Evolutionary conservation across 2,888 invertebrate species (phyloP), one percentile per base, ranked within the genome.

Genomic region (Ichneumoninae sp.): DNA sequence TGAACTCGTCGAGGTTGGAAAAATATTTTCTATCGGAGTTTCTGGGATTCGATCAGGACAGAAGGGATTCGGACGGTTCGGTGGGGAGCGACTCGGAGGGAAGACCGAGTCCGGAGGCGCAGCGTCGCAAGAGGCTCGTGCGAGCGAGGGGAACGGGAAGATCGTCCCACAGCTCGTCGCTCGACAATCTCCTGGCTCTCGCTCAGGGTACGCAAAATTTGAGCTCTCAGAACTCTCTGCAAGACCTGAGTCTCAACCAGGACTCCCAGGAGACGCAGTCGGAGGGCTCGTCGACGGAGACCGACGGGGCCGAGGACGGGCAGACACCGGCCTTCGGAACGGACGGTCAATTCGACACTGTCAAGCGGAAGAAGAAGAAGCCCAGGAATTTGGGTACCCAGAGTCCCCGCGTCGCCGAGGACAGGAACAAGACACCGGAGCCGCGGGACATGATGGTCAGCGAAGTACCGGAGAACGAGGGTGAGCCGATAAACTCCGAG

Each of bases 51-150:
- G 96, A 96, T 88, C 96, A 96, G 70, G 97, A 97, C 89, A 95
- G 97, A 83, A 95, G 97, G 52, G 97, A 97, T 90, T 96, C 97
- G 0, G 97, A 97, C 89, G 98, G 97, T 1, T 98, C 98, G 90
- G 98, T 98, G 0, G 98, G 98, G 6, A 98, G 98, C 94, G 98
- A 98, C 90, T 98, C 98, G 91, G 98, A 98, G 92, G 98, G 98
- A 0, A 95, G 96, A 88, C 98, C 97, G 3, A 98, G 98, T 93
- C 98, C 98, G 0, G 98, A 98, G 91, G 93, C 93, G 0, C 98
- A 98, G 92, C 94, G 98, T 8, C 95, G 97, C 83, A 98, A 98
- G 91, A 95, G 97, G 52, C 94, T 97, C 81, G 97, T 98, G 0
- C 95, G 98, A 16, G 97, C 98, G 5, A 95, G 98, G 63, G 98